A percentile compares a stretch with the other conserved stretches of the same genome.
Conservation (phyloP, 2,888 invertebrate genomes). For the Carcina quercana region DNA sequence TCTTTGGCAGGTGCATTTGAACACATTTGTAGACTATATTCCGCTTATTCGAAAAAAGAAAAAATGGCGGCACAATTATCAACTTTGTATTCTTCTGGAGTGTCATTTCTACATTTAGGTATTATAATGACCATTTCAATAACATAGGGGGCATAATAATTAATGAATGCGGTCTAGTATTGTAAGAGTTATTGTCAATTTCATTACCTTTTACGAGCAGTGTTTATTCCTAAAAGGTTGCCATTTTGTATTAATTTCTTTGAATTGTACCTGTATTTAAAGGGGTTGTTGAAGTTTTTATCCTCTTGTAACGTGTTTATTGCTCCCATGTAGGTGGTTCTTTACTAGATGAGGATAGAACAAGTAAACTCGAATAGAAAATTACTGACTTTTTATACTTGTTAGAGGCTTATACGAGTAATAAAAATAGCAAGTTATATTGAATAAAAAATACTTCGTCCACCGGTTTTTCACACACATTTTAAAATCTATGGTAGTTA, state of each 20-base stretch:
- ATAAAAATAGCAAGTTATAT: too few species aligned
- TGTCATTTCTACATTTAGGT: slow-evolving; percentile 39
- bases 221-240: background rate
- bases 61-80: slow-evolving; percentile 56
- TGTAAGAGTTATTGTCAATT: slow-evolving; percentile 16
- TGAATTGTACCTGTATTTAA: too few species aligned
- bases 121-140: slow-evolving; percentile 35
- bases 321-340: too few species aligned
- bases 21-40: slow-evolving; percentile 41
- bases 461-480: too few species aligned
- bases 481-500: too few species aligned
- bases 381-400: too few species aligned
- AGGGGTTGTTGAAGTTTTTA: too few species aligned
- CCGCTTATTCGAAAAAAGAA: slow-evolving; percentile 47
- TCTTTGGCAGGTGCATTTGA: slow-evolving; percentile 48
- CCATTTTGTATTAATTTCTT: background rate
- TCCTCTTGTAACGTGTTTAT: too few species aligned
- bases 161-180: slow-evolving; percentile 27
- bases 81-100: slow-evolving; percentile 38
- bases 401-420: too few species aligned
- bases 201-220: slow-evolving; percentile 10
- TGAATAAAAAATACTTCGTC: too few species aligned
- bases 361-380: too few species aligned
- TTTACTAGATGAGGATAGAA: too few species aligned
- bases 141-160: slow-evolving; percentile 32